Evolutionary conservation across 2,888 invertebrate species (phyloP).

Genomic region (Ditula angustiorana): DNA sequence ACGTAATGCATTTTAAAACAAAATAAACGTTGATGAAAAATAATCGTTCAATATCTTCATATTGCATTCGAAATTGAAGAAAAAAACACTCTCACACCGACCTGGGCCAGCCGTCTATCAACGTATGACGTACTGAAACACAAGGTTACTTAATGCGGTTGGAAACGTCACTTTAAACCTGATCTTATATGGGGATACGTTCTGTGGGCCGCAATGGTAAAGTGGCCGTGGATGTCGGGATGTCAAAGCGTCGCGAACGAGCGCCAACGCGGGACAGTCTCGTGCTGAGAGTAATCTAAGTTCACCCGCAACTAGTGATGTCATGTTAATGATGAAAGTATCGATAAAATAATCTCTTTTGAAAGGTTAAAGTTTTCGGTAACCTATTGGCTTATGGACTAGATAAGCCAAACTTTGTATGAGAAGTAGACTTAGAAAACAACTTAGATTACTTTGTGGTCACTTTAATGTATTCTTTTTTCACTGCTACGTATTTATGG

Average conservation of each 20-base stretch:
- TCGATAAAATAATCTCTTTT: slow-evolving; percentile 52
- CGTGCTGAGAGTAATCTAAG: slow-evolving; percentile 85
- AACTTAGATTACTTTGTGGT: no score
- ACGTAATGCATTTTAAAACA: slow-evolving; percentile 39
- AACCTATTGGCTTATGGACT: neutral
- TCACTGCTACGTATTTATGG: no score
- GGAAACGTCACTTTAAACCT: slow-evolving; percentile 45
- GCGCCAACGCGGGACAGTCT: slow-evolving; percentile 84
- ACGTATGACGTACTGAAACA: slow-evolving; percentile 74
- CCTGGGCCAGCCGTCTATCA: slow-evolving; percentile 79
- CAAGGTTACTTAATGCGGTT: slow-evolving; percentile 14
- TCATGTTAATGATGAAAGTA: slow-evolving; percentile 46
- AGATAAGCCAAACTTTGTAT: neutral
- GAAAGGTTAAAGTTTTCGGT: neutral
- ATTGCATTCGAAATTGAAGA: slow-evolving; percentile 72
- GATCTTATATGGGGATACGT: slow-evolving; percentile 47
- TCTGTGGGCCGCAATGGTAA: slow-evolving; percentile 35
- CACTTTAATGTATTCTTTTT: no score
- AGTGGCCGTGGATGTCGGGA: slow-evolving; percentile 69
- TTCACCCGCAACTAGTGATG: slow-evolving; percentile 72
- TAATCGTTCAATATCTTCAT: slow-evolving; percentile 81
- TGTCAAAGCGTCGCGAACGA: slow-evolving; percentile 85
- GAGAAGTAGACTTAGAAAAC: no score
- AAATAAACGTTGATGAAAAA: slow-evolving; percentile 61
- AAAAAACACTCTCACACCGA: slow-evolving; percentile 69